phyloP scores from a whole-genome alignment of 1,140 invertebrate species.

The Bilobella aurantiaca region DNA sequence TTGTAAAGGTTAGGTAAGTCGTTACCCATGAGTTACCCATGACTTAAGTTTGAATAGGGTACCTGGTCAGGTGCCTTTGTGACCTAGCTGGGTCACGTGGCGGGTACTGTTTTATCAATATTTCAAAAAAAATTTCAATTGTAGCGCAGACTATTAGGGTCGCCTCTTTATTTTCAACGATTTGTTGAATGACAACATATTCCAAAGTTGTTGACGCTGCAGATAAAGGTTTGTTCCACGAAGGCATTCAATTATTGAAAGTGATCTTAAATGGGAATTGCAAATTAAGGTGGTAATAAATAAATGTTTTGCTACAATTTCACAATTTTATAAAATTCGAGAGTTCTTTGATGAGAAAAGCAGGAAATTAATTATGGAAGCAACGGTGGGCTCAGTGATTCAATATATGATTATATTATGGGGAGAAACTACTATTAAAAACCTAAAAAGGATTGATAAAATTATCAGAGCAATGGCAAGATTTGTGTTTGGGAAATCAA shows the following conservation, averaged over 20 bases:
- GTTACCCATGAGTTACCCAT: no score
- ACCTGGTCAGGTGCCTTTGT: no score
- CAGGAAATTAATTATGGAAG: background rate
- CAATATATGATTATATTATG: background rate
- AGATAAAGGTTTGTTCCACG: no score
- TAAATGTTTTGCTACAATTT: background rate
- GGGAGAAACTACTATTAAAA: background rate
- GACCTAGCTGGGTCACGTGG: no score
- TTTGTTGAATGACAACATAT: no score
- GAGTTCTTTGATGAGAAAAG: background rate
- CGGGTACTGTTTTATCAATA: no score
- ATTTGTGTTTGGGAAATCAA: background rate
- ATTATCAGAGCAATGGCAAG: background rate
- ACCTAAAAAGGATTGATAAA: background rate
- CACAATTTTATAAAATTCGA: background rate
- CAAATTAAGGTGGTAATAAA: background rate
- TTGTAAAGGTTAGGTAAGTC: no score
- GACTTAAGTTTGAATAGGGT: no score
- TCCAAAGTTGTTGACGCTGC: no score
- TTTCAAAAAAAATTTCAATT: no score
- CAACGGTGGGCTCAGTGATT: background rate
- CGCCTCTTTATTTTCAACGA: no score
- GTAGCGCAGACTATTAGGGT: no score
- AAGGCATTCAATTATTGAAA: background rate
- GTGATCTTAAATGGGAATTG: background rate